A percentile compares a stretch with the other conserved stretches of the same genome.
Evolutionary conservation across 2,888 invertebrate genomes (phyloP).

Genomic region (Omphaloscelis lunosa): DNA sequence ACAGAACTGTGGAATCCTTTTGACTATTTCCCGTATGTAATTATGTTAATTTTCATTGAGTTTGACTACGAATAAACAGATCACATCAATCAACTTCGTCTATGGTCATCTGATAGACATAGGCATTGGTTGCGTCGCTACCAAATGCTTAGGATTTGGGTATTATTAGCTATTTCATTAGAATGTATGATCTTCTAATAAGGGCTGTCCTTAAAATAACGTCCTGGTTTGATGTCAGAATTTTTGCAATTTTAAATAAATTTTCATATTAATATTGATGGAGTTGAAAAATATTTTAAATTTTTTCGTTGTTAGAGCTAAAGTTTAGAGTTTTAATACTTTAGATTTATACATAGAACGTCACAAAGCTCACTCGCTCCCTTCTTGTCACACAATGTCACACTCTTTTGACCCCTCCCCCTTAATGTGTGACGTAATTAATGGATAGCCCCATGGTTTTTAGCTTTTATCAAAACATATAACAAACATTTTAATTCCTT

Average conservation of each 20-base stretch:
- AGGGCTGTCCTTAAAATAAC: neutral
- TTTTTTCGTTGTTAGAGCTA: neutral
- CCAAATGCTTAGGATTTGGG: neutral
- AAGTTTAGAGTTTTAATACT: neutral
- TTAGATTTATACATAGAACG: neutral
- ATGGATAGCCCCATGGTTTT: neutral
- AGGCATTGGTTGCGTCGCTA: neutral
- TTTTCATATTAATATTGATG: neutral
- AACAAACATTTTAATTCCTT: neutral
- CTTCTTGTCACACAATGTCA: neutral
- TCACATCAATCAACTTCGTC: neutral
- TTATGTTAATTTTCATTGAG: neutral
- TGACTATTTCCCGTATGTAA: neutral
- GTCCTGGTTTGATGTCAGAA: neutral
- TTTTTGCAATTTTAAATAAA: neutral
- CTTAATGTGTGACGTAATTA: neutral
- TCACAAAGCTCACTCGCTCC: neutral
- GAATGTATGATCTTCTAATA: neutral
- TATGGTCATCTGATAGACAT: neutral
- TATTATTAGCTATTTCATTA: neutral
- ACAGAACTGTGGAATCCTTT: conserved; percentile 6
- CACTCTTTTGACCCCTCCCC: neutral
- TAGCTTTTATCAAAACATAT: neutral
- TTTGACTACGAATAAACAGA: neutral
- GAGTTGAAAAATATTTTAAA: neutral